Evolutionary conservation across 2,113 vertebrate genomes (phyloP), one percentile per base, ranked within the genome.

Genomic region (Megalops atlanticus): DNA sequence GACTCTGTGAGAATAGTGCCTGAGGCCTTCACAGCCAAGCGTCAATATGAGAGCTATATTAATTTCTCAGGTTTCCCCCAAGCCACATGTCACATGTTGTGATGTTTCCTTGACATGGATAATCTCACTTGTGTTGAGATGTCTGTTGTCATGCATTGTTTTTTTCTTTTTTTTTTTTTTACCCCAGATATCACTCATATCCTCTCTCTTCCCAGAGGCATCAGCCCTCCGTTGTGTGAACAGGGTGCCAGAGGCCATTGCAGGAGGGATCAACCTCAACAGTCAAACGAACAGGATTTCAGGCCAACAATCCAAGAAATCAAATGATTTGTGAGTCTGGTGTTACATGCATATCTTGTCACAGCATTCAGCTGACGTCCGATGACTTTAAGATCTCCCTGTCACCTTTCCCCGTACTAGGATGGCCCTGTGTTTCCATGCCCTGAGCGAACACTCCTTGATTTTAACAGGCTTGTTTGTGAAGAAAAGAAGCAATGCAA

Each of bases 81-180:
- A 81, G 77, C 41, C 77, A 80, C 84, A 82, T 84, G 88, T 87
- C 84, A 78, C 74, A 71, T 69, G 81, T 39, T 38, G 78, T 85
- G 85, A 88, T 49, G 81, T 76, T 74, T 84, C 74, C 64, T 80
- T 80, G 82, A 87, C 88, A 84, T 43, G 84, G 84, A 86, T 91
- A 69, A 87, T 89, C 88, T 86, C 82, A 87, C 78, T 74, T 36
- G 33, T 58, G 68, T 79, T 47, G 43, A 78, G 39, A 74, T 80
- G 64, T 75, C 84, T 83, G 80, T 76, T 82, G 82, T 81, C 52
- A 72, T 80, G 81, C 45, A 76, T 49, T 72, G 73, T 77, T 47
- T 84, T 78, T 82, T 74, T 82, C 85, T 24, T 24, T 11, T 8
- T 18, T 18, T 18, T 18, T 18, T 18, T 18, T 16, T 18, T 18